A percentile compares a stretch with the other conserved stretches of the same genome.
These are phyloP conservation scores for Phoxinus dragarum DNA, from an alignment of 2,797 vertebrate species.

Conservation along the genomic window DNA sequence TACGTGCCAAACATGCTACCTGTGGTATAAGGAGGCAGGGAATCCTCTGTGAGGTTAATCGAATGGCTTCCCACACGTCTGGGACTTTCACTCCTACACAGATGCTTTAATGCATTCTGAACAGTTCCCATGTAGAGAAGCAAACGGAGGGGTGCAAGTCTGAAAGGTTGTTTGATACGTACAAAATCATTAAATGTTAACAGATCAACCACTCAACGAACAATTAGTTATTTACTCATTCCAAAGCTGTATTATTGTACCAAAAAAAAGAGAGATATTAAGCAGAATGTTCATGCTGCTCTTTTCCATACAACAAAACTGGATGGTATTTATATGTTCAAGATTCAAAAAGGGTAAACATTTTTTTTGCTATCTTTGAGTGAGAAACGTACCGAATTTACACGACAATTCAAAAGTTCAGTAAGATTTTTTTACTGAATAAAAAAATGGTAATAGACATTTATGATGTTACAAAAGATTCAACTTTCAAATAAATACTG, in stretches of 20 bases:
- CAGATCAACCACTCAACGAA: not conserved
- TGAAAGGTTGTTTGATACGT: not conserved
- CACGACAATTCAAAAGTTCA: not conserved
- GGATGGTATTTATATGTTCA: not conserved
- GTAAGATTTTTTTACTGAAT: not conserved
- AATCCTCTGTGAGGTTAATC: slow-evolving; percentile 37
- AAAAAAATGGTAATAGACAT: not conserved
- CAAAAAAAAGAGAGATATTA: not conserved
- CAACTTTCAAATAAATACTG: no score
- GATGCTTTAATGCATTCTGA: slow-evolving; percentile 18
- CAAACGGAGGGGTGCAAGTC: not conserved
- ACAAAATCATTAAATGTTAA: not conserved
- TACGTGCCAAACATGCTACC: slow-evolving; percentile 17
- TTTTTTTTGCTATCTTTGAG: not conserved
- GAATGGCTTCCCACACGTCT: slow-evolving; percentile 24
- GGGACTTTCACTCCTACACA: slow-evolving; percentile 23
- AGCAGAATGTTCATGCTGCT: not conserved
- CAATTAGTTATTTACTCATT: not conserved
- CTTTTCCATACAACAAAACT: not conserved
- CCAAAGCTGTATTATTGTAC: not conserved
- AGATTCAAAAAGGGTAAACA: not conserved
- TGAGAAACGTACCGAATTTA: not conserved
- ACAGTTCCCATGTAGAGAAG: not conserved
- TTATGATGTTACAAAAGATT: not conserved
- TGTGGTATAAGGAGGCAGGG: slow-evolving; percentile 15